phyloP scores from a whole-genome alignment of 2,113 vertebrate species.

The Todiramphus chloris region DNA sequence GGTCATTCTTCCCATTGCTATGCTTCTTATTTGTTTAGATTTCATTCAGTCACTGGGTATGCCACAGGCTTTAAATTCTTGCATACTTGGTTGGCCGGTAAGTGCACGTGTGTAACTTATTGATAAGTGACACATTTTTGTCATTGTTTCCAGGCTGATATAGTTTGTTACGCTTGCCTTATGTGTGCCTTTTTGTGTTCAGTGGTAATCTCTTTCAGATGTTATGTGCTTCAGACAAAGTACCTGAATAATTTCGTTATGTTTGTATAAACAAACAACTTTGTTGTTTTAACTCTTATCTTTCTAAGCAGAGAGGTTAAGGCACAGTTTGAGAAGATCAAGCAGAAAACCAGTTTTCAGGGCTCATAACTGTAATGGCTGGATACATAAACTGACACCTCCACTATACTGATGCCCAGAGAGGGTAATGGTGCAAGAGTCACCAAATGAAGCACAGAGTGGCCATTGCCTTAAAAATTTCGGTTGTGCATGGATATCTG shows the following conservation, averaged over 20 bases:
- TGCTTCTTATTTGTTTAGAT: constrained; percentile 30
- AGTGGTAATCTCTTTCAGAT: neutral
- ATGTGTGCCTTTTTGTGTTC: neutral
- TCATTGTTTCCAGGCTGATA: constrained; percentile 1
- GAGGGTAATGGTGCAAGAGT: neutral
- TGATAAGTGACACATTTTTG: constrained; percentile 53
- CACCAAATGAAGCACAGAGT: neutral
- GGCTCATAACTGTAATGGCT: neutral
- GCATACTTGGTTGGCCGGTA: neutral
- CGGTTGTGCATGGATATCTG: neutral
- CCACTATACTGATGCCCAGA: rapidly evolving
- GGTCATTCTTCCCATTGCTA: constrained; percentile 12
- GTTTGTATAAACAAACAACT: neutral
- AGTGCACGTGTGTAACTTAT: neutral
- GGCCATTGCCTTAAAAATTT: neutral
- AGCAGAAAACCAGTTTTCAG: neutral
- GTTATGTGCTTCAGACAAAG: neutral
- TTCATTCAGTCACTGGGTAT: neutral
- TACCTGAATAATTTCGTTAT: neutral
- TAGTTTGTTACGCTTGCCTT: neutral
- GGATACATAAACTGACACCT: rapidly evolving
- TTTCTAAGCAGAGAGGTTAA: neutral
- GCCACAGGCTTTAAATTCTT: constrained; percentile 11
- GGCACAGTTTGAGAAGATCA: neutral
- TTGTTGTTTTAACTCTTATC: neutral